phyloP scores from a whole-genome alignment of 2,113 vertebrate species.

The Bettongia penicillata region DNA sequence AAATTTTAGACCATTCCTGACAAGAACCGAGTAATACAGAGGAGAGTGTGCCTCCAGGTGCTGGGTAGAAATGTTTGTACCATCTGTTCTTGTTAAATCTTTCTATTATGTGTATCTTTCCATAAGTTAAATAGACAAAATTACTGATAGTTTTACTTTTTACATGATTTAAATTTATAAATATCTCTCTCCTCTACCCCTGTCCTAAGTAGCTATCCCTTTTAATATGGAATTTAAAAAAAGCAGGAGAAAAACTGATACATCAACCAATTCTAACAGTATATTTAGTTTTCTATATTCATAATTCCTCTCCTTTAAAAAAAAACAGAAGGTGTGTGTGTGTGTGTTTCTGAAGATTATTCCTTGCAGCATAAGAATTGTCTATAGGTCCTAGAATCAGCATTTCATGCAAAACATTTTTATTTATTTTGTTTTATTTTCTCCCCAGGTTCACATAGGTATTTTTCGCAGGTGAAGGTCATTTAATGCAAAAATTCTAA shows the following conservation, averaged over 20 bases:
- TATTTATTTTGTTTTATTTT: neutral
- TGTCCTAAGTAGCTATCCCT: neutral
- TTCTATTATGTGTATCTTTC: neutral
- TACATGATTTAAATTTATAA: no score
- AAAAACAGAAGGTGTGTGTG: neutral
- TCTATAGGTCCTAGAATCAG: neutral
- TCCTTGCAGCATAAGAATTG: neutral
- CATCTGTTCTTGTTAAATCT: neutral
- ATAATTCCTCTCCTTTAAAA: no score
- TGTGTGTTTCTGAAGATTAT: neutral
- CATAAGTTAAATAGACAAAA: neutral
- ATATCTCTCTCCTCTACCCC: neutral
- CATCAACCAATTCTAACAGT: neutral
- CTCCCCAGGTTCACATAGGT: neutral
- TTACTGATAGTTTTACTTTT: neutral
- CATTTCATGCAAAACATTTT: no score
- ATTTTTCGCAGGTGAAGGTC: neutral
- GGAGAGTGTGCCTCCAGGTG: neutral
- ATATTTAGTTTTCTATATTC: neutral
- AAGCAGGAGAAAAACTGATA: neutral
- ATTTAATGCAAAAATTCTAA: conserved; percentile 9
- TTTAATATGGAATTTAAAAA: no score
- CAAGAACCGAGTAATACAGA: neutral
- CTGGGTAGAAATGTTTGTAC: neutral
- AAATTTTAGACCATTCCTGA: neutral